These are phyloP conservation scores for Stenchaetothrips biformis DNA, from an alignment of 2,888 invertebrate species.

Conservation along the genomic window DNA sequence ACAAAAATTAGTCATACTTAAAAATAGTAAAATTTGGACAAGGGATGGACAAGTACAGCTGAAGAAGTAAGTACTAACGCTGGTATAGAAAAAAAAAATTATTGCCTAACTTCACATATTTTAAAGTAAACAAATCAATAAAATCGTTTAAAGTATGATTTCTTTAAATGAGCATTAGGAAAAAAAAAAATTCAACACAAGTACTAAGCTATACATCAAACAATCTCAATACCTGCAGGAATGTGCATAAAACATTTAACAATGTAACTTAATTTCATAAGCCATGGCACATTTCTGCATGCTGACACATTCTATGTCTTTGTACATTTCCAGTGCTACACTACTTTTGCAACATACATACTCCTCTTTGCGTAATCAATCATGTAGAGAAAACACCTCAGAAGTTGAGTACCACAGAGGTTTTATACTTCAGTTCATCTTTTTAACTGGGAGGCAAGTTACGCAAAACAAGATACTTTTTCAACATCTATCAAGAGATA, in stretches of 20 bases:
- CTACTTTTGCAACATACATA: neutral
- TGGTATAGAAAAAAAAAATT: no score
- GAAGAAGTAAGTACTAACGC: no score
- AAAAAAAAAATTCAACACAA: neutral
- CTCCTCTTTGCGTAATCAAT: neutral
- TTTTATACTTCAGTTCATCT: neutral
- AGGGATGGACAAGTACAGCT: no score
- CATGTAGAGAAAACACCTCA: neutral
- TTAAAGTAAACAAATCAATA: neutral
- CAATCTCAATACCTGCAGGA: conserved; percentile 11
- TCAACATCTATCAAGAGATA: neutral
- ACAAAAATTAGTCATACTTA: no score
- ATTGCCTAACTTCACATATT: no score
- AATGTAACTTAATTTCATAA: neutral
- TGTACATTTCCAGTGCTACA: neutral
- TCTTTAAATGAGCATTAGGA: neutral
- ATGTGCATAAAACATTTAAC: conserved; percentile 7
- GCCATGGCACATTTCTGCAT: neutral
- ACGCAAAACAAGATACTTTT: neutral
- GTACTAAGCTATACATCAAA: neutral
- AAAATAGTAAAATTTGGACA: no score
- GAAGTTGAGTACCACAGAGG: neutral
- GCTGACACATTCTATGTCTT: neutral
- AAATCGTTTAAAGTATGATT: neutral
- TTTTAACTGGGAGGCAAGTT: neutral